phyloP scores from a whole-genome alignment of 2,888 invertebrate genomes.

The Polydrusus cervinus region DNA sequence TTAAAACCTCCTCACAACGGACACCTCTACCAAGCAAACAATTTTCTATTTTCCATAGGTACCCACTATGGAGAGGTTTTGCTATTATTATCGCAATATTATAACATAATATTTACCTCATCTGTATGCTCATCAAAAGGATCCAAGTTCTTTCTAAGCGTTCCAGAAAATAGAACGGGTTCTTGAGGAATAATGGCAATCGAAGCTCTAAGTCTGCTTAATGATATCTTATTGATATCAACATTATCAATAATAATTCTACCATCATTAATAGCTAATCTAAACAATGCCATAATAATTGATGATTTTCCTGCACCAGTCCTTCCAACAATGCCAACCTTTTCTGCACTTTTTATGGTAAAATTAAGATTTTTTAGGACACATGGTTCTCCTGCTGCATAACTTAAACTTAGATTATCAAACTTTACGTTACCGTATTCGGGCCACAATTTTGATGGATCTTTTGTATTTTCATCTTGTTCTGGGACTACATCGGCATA shows the following conservation, averaged over 20 bases:
- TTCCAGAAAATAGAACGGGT: constrained; percentile 89
- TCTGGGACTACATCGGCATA: constrained; percentile 83
- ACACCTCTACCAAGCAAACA: no score
- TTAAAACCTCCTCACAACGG: no score
- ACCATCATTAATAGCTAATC: constrained; percentile 85
- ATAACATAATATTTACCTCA: constrained; percentile 65
- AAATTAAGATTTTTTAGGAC: constrained; percentile 85
- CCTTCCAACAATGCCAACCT: constrained; percentile 86
- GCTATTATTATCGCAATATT: no score
- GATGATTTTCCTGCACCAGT: constrained; percentile 90
- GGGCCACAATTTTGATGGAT: constrained; percentile 76
- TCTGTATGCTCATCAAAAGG: constrained; percentile 89
- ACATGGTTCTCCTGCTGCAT: constrained; percentile 79
- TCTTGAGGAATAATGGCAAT: constrained; percentile 91
- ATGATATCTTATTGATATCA: constrained; percentile 79
- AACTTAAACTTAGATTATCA: constrained; percentile 80
- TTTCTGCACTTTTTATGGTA: constrained; percentile 73
- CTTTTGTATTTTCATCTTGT: constrained; percentile 51
- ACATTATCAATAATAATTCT: constrained; percentile 86
- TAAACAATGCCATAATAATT: constrained; percentile 84
- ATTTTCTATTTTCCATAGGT: no score
- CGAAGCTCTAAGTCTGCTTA: constrained; percentile 82
- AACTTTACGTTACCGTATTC: constrained; percentile 81
- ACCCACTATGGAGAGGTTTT: no score
- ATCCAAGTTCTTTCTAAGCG: constrained; percentile 90